These are phyloP conservation scores for Karalla daura DNA, from an alignment of 2,797 vertebrate species.

Conservation along the genomic window DNA sequence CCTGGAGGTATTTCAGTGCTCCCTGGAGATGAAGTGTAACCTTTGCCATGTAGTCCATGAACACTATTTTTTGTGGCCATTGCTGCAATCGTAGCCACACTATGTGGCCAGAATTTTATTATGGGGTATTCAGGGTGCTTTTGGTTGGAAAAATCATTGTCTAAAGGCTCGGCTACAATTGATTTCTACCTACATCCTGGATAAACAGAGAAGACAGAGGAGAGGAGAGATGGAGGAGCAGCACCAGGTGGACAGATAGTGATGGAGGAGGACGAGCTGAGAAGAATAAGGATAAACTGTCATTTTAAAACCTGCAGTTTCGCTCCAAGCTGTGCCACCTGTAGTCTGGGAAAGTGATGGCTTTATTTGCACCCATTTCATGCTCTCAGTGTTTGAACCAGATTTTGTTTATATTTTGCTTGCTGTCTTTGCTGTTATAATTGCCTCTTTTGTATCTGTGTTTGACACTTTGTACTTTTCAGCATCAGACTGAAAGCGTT, in stretches of 20 bases:
- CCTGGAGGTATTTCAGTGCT: background rate
- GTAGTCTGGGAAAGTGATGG: background rate
- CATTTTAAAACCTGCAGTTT: conserved; percentile 1
- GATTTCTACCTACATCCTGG: background rate
- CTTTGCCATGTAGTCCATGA: background rate
- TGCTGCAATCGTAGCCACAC: background rate
- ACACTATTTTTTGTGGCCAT: background rate
- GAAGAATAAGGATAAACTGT: background rate
- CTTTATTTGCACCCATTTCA: conserved; percentile 1
- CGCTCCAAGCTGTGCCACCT: background rate
- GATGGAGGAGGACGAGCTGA: background rate
- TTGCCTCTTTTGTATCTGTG: background rate
- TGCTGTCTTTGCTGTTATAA: background rate
- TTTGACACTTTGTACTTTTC: background rate
- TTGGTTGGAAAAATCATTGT: conserved; percentile 19
- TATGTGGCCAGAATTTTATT: conserved; percentile 9
- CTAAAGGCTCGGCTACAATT: background rate
- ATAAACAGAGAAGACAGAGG: background rate
- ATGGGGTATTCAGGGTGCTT: background rate
- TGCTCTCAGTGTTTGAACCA: background rate
- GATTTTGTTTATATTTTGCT: background rate
- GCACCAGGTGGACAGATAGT: conserved; percentile 14
- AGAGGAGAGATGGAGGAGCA: too few species aligned
- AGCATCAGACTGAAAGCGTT: too few species aligned
- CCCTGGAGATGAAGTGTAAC: background rate